Conservation (phyloP, 2,888 invertebrate genomes). For the Aphodius sticticus region DNA sequence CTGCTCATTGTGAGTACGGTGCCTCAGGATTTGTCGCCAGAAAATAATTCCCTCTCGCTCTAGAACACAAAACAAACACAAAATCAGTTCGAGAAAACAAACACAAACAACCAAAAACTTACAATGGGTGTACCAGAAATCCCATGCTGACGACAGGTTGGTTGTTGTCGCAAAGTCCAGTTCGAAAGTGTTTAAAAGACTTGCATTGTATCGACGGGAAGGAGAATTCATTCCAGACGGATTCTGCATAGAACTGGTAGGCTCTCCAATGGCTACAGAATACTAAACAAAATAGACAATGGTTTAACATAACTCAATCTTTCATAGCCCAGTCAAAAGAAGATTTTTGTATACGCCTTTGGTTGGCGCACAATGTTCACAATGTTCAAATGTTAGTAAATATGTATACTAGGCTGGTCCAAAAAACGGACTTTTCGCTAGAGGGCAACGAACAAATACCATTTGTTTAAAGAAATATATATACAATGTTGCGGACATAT, state of each 20-base stretch:
- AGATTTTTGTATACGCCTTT: too few relatives aligned
- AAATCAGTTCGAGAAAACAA: neutral
- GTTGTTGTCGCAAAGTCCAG: slow-evolving; percentile 58
- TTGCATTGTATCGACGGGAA: slow-evolving; percentile 63
- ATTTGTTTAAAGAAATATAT: too few relatives aligned
- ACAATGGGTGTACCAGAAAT: slow-evolving; percentile 45
- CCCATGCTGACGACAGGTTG: slow-evolving; percentile 42
- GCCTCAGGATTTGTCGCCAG: slow-evolving; percentile 63
- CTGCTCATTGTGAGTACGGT: slow-evolving; percentile 56
- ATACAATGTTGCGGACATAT: too few relatives aligned
- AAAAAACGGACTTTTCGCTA: too few relatives aligned
- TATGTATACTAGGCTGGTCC: too few relatives aligned
- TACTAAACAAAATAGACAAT: slow-evolving; percentile 56
- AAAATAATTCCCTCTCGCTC: slow-evolving; percentile 65
- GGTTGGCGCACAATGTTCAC: too few relatives aligned
- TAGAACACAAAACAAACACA: slow-evolving; percentile 56
- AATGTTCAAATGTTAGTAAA: too few relatives aligned
- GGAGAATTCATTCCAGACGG: slow-evolving; percentile 61
- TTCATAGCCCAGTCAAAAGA: neutral
- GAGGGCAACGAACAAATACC: too few relatives aligned
- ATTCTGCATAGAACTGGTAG: slow-evolving; percentile 68
- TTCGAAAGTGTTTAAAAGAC: slow-evolving; percentile 61
- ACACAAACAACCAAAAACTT: slow-evolving; percentile 38
- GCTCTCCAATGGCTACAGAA: slow-evolving; percentile 74
- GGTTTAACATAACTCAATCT: neutral